phyloP scores from a whole-genome alignment of 2,113 vertebrate species.

The Centropristis striata region DNA sequence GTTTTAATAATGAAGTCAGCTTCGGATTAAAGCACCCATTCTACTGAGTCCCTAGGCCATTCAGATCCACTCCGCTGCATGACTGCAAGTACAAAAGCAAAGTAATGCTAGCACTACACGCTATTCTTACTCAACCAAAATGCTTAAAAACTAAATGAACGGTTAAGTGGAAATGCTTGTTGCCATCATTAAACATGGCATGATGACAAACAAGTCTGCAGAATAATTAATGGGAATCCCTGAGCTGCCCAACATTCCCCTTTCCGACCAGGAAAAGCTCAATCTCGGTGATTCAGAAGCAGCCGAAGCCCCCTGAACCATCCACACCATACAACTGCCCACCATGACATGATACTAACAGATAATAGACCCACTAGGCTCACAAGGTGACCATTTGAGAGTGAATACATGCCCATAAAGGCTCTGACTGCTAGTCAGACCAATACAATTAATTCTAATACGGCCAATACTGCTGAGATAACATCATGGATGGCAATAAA shows the following conservation, averaged over 20 bases:
- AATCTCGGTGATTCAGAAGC: conserved; percentile 25
- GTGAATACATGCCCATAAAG: background rate
- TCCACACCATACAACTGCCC: conserved; percentile 4
- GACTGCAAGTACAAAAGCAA: conserved; percentile 60
- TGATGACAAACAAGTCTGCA: conserved; percentile 3
- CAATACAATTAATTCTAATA: conserved; percentile 11
- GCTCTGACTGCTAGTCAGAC: background rate
- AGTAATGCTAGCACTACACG: conserved; percentile 7
- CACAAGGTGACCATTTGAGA: conserved; percentile 29
- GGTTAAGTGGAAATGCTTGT: conserved; percentile 43
- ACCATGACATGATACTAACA: conserved; percentile 4
- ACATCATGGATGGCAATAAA: conserved; percentile 16
- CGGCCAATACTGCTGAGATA: conserved; percentile 22
- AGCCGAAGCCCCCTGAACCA: conserved; percentile 6
- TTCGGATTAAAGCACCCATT: conserved; percentile 73
- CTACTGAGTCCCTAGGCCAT: conserved; percentile 48
- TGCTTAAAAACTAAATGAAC: conserved; percentile 47
- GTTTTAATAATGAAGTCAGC: conserved; percentile 78
- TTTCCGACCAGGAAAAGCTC: conserved; percentile 14
- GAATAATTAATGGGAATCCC: conserved; percentile 18
- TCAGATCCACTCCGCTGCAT: conserved; percentile 55
- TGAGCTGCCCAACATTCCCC: background rate
- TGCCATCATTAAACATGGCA: conserved; percentile 26
- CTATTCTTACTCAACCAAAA: conserved; percentile 27
- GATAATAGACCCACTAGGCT: conserved; percentile 23